Base-by-base conservation (phyloP, 2,797 vertebrate species). In the Phrynocephalus forsythii region DNA sequence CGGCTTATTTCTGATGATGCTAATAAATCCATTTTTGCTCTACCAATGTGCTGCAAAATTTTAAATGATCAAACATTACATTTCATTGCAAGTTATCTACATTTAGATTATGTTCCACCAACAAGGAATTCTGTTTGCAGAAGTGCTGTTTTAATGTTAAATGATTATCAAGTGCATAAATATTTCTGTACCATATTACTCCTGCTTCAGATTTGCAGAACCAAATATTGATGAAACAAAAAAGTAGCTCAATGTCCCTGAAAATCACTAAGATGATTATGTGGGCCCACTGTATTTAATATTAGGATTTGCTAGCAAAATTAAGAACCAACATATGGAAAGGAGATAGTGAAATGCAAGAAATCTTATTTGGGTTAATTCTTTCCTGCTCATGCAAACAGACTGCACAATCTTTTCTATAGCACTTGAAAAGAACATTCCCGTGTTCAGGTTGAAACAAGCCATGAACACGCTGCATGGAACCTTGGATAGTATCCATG, bases 311-410 rank as follows among this genome's bases (percentile, higher is more conserved):
- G 44, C 52, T 71, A 90, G 33, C 13, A 89, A 87, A 93, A 92
- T 28, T 60, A 11, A 2, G 87, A 16, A 22, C 72, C 89, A 85
- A 78, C 72, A 87, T 86, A 94, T 56, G 87, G 85, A 86, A 91
- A 24, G 89, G 67, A 90, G 91, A 91, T 15, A 73, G 66, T 71
- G 38, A 94, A 89, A 91, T 81, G 48, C 60, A 85, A 85, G 7
- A 16, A 66, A 89, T 88, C 52, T 90, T 89, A 28, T 85, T 88
- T 87, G 75, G 2, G 11, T 91, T 92, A 91, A 88, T 89, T 71
- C 68, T 90, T 52, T 78, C 2, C 28, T 50, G 52, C 66, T 87
- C 50, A 82, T 91, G 88, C 7, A 92, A 89, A 9, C 82, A 76
- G 77, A 88, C 1, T 71, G 60, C 89, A 13, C 28, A 63, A 87